These are phyloP conservation scores for Nesogale talazaci DNA, from an alignment of 2,113 vertebrate species.

Conservation along the genomic window DNA sequence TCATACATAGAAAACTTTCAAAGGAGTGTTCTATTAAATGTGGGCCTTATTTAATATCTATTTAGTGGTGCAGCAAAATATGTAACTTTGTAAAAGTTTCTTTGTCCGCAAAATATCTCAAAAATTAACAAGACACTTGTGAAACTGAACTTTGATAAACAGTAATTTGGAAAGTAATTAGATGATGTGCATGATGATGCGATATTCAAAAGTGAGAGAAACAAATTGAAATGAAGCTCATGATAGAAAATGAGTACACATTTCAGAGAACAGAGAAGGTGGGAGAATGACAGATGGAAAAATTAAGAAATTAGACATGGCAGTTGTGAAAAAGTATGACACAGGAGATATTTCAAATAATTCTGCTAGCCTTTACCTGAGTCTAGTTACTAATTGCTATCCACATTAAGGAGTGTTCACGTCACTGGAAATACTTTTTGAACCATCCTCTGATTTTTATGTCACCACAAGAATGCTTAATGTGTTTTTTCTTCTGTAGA, in stretches of 20 bases:
- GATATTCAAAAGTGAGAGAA: slow-evolving; percentile 76
- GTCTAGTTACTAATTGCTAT: slow-evolving; percentile 58
- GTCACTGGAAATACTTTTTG: background rate
- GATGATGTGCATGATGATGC: slow-evolving; percentile 73
- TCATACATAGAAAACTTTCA: slow-evolving; percentile 88
- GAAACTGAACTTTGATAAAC: slow-evolving; percentile 78
- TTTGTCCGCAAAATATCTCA: slow-evolving; percentile 83
- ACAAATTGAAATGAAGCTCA: slow-evolving; percentile 75
- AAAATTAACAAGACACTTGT: slow-evolving; percentile 83
- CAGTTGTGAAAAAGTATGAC: background rate
- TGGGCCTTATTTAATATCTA: slow-evolving; percentile 77
- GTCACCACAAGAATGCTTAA: slow-evolving; percentile 35
- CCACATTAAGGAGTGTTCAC: slow-evolving; percentile 38
- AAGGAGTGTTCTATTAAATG: slow-evolving; percentile 82
- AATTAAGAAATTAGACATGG: slow-evolving; percentile 61
- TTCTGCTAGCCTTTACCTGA: slow-evolving; percentile 52
- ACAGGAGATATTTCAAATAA: background rate
- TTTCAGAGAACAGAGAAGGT: slow-evolving; percentile 85
- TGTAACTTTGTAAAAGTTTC: slow-evolving; percentile 84
- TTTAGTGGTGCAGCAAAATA: slow-evolving; percentile 87
- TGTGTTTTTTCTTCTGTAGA: slow-evolving; percentile 44
- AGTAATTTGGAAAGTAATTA: slow-evolving; percentile 76
- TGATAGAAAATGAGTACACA: slow-evolving; percentile 69
- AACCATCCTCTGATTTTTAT: slow-evolving; percentile 19
- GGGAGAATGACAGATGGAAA: slow-evolving; percentile 77